These are phyloP conservation scores for Heliconius aoede DNA, from an alignment of 2,888 invertebrate species.

Conservation along the genomic window DNA sequence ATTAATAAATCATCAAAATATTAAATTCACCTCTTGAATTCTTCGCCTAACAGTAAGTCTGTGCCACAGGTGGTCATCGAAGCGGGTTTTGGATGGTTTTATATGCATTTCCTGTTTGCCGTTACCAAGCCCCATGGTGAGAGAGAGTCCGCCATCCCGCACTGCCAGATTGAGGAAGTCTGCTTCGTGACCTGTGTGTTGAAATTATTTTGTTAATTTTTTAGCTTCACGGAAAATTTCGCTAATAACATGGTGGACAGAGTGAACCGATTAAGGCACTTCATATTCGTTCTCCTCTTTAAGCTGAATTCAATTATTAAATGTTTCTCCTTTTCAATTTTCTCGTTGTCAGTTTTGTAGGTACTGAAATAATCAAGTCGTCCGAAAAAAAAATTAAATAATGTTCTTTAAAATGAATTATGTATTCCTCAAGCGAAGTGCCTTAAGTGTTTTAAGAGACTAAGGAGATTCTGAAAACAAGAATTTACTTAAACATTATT, in stretches of 20 bases:
- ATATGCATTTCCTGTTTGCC: conserved; percentile 95
- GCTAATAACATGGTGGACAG: background rate
- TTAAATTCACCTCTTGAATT: conserved; percentile 97
- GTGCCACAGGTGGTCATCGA: conserved; percentile 99
- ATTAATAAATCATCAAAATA: no score
- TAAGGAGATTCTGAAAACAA: no score
- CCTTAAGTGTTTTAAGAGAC: no score
- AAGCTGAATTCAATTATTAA: no score
- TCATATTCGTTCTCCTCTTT: no score
- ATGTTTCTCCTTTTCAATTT: no score
- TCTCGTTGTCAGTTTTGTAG: no score
- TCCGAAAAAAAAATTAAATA: no score
- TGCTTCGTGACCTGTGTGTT: conserved; percentile 89
- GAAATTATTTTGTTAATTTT: background rate
- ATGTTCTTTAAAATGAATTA: no score
- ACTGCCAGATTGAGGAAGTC: conserved; percentile 95
- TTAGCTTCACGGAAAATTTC: background rate
- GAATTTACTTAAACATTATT: no score
- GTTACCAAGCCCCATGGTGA: conserved; percentile 95
- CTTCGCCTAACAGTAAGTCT: conserved; percentile 94
- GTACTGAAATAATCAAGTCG: no score
- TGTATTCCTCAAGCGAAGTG: no score
- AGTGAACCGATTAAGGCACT: background rate
- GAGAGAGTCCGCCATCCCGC: conserved; percentile 93
- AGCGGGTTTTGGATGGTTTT: conserved; percentile 93